Conservation (phyloP, 2,113 vertebrate species). For the Leucosticte australis region DNA sequence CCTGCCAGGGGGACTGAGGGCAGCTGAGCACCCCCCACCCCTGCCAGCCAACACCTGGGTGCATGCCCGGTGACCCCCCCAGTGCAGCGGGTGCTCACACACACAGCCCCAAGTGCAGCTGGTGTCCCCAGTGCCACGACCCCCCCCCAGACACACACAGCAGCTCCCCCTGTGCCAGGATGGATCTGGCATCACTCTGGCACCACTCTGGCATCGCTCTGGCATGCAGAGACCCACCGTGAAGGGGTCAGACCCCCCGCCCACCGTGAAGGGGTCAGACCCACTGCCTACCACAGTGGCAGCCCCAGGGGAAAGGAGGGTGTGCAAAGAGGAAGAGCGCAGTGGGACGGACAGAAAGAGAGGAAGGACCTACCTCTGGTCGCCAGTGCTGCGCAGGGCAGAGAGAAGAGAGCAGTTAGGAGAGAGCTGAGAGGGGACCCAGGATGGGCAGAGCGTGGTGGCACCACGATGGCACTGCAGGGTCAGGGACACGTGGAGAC, state of each 20-base stretch:
- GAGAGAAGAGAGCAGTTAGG: not conserved
- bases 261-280: not conserved
- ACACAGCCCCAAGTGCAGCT: not conserved
- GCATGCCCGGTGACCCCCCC: not conserved
- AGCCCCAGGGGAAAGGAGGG: not conserved
- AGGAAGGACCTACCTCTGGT: conserved; percentile 77
- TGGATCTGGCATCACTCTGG: too few species aligned
- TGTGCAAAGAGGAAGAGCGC: not conserved
- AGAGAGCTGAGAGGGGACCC: not conserved
- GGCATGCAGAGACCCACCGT: not conserved
- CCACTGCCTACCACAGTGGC: not conserved
- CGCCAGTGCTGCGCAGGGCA: conserved; percentile 76
- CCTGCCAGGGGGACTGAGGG: not conserved
- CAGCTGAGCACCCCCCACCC: not conserved
- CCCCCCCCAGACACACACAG: not conserved
- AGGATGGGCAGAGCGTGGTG: not conserved
- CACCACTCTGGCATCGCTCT: not conserved
- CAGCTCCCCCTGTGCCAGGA: not conserved
- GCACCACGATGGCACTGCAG: not conserved
- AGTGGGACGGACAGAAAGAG: not conserved
- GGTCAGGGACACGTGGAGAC: not conserved
- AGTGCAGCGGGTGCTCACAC: not conserved
- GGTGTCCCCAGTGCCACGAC: fast-evolving
- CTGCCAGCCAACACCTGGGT: fast-evolving
- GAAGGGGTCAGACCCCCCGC: not conserved